Conservation (phyloP, 2,113 vertebrate species). For the Halichoeres trimaculatus region DNA sequence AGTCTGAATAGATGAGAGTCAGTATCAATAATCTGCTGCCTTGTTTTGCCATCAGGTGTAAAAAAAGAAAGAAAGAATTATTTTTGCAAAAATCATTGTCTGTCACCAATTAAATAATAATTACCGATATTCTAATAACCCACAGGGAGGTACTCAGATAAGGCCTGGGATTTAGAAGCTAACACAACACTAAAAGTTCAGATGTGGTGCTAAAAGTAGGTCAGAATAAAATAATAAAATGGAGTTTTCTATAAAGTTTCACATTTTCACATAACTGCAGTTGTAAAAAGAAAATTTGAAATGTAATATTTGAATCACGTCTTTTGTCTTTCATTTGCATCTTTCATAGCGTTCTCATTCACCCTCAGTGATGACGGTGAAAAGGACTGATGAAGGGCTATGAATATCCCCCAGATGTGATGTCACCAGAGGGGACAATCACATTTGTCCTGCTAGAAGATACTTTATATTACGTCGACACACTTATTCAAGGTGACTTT, state of each 20-base stretch:
- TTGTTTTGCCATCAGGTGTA: constrained; percentile 28
- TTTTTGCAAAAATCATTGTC: not conserved
- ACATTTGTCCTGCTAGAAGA: constrained; percentile 62
- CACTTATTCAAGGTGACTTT: constrained; percentile 81
- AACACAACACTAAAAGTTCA: not conserved
- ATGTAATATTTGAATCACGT: constrained; percentile 3
- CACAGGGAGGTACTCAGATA: not conserved
- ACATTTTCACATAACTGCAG: too few relatives aligned
- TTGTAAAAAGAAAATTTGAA: not conserved
- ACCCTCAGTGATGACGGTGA: constrained; percentile 57
- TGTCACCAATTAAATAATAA: constrained; percentile 7
- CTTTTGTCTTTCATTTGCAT: constrained; percentile 36
- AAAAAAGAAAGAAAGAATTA: constrained; percentile 3
- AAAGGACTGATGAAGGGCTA: constrained; percentile 66
- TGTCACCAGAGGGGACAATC: constrained; percentile 65
- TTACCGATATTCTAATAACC: constrained; percentile 2
- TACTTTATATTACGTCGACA: constrained; percentile 76
- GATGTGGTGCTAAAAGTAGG: constrained; percentile 23
- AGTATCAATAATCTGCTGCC: constrained; percentile 21
- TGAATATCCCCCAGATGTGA: constrained; percentile 74
- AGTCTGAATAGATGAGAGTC: not conserved
- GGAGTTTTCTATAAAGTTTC: not conserved
- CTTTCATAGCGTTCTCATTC: constrained; percentile 44
- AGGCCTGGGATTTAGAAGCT: not conserved
- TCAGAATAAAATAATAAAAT: constrained; percentile 12